phyloP scores from a whole-genome alignment of 1,140 invertebrate species.

The Yoshiicerus persimilis region DNA sequence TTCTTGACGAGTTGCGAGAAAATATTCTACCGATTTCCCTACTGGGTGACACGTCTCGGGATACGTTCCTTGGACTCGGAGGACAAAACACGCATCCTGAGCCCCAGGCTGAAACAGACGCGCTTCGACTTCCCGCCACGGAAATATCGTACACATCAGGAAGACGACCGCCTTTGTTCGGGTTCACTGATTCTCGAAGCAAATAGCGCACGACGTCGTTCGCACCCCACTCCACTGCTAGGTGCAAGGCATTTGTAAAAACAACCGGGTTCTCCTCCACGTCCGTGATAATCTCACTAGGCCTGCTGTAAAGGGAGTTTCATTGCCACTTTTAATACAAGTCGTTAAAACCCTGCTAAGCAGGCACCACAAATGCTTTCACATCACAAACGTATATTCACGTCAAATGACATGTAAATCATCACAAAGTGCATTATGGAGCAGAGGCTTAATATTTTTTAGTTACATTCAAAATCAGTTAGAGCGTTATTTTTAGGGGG shows the following conservation, averaged over 20 bases:
- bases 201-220: slow-evolving; percentile 61
- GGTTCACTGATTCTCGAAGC: slow-evolving; percentile 61
- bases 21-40: slow-evolving; percentile 46
- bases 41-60: slow-evolving; percentile 48
- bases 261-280: slow-evolving; percentile 54
- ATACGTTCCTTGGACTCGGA: slow-evolving; percentile 45
- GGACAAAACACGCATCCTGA: slow-evolving; percentile 49
- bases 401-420: too few relatives aligned
- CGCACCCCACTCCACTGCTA: slow-evolving; percentile 61
- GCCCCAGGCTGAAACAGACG: slow-evolving; percentile 47
- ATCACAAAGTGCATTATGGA: too few relatives aligned
- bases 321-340: background rate
- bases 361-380: too few relatives aligned
- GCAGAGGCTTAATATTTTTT: too few relatives aligned
- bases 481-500: too few relatives aligned
- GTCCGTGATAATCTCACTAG: slow-evolving; percentile 45
- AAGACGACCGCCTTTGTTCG: slow-evolving; percentile 58
- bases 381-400: too few relatives aligned
- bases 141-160: slow-evolving; percentile 45
- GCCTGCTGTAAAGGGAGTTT: slow-evolving; percentile 25
- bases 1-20: slow-evolving; percentile 48
- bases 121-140: slow-evolving; percentile 40
- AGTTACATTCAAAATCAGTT: too few relatives aligned
- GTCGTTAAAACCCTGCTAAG: too few relatives aligned
- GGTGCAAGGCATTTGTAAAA: slow-evolving; percentile 62